These are phyloP conservation scores for Ophion ventricosus DNA, from an alignment of 2,888 invertebrate genomes.

Conservation along the genomic window DNA sequence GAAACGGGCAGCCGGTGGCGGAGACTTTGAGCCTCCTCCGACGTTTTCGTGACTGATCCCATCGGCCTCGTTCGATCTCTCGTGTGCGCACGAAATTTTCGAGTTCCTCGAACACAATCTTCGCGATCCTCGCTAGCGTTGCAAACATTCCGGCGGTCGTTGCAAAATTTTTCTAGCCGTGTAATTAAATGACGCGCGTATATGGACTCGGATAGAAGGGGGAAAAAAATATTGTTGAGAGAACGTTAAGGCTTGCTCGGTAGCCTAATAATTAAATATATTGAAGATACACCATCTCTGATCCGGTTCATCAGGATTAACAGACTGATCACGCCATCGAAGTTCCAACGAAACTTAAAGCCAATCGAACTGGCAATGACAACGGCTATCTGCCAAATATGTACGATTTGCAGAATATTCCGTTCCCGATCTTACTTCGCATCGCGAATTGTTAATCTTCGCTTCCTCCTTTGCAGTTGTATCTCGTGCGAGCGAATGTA, in stretches of 20 bases:
- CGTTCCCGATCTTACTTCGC: not conserved
- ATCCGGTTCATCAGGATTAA: not conserved
- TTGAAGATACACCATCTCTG: not conserved
- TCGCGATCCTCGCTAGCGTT: not conserved
- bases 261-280: not conserved
- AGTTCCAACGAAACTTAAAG: not conserved
- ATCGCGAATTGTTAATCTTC: not conserved
- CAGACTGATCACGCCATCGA: not conserved
- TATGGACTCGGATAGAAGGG: not conserved
- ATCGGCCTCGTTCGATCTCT: not conserved
- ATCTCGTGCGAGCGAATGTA: not conserved
- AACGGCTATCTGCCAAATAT: not conserved
- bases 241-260: not conserved
- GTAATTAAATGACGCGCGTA: not conserved
- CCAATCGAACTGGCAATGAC: not conserved
- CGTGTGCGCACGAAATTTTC: not conserved
- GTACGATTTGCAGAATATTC: not conserved
- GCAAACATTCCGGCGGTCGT: not conserved
- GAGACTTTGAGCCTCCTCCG: not conserved
- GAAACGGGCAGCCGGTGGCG: not conserved
- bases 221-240: not conserved
- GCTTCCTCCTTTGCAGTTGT: not conserved
- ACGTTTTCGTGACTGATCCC: not conserved
- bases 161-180: not conserved
- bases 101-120: not conserved